These are phyloP conservation scores for Cheilinus undulatus DNA, from an alignment of 2,113 vertebrate genomes.

Conservation along the genomic window DNA sequence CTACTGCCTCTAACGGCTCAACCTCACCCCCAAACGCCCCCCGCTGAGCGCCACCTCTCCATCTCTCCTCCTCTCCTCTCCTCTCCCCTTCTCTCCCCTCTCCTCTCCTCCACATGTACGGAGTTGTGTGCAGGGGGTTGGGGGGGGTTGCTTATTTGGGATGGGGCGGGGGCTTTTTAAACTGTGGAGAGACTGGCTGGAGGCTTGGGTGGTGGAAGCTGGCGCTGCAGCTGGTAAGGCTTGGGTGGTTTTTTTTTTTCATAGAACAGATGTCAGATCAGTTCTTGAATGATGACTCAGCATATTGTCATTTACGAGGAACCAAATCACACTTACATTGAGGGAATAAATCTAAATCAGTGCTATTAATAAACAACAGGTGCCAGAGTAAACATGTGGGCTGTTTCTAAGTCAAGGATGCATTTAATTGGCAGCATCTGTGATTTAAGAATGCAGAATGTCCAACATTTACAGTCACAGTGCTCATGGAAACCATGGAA, in stretches of 20 bases:
- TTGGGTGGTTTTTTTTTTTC: constrained; percentile 13
- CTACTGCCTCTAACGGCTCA: constrained; percentile 72
- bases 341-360: background rate
- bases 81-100: constrained; percentile 47
- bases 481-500: background rate
- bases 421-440: constrained; percentile 8
- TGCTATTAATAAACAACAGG: background rate
- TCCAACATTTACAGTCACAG: background rate
- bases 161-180: constrained; percentile 30
- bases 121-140: constrained; percentile 51
- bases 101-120: constrained; percentile 51
- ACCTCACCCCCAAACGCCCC: constrained; percentile 76
- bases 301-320: constrained; percentile 1
- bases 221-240: constrained; percentile 59
- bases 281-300: background rate
- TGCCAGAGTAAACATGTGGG: background rate
- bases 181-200: constrained; percentile 78
- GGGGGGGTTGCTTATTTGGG: background rate
- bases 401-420: background rate
- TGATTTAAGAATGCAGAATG: background rate
- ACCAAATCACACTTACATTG: background rate
- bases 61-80: constrained; percentile 77
- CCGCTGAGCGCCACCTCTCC: constrained; percentile 77
- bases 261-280: constrained; percentile 23
- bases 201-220: constrained; percentile 68